phyloP scores from a whole-genome alignment of 1,140 invertebrate species.

The Manduca sexta region DNA sequence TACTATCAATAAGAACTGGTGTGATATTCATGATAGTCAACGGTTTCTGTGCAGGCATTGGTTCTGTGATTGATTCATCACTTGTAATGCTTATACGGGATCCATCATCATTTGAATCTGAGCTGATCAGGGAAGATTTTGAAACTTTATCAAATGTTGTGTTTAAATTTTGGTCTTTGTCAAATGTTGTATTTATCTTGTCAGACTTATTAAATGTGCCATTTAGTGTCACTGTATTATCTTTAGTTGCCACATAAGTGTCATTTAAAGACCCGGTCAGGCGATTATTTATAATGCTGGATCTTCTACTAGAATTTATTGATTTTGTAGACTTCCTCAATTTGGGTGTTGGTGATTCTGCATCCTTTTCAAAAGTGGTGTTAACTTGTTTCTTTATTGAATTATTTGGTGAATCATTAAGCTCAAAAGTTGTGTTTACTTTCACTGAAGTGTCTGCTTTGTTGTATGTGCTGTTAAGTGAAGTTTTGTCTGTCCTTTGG shows the following conservation, averaged over 20 bases:
- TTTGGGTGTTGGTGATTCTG: too few relatives aligned
- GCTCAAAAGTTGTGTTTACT: constrained; percentile 3
- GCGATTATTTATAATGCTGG: too few relatives aligned
- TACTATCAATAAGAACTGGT: constrained; percentile 55
- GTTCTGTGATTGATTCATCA: constrained; percentile 20
- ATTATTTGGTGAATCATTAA: too few relatives aligned
- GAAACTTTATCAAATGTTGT: constrained; percentile 12
- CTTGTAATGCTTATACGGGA: constrained; percentile 49
- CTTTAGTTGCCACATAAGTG: too few relatives aligned
- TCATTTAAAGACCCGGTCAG: too few relatives aligned
- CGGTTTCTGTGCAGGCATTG: constrained; percentile 18
- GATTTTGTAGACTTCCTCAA: too few relatives aligned
- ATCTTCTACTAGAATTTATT: too few relatives aligned
- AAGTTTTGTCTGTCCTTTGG: too few relatives aligned
- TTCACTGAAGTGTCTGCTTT: neutral
- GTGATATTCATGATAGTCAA: constrained; percentile 34
- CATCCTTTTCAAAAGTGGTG: neutral
- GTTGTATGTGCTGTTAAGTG: constrained; percentile 1
- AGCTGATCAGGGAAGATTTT: constrained; percentile 39
- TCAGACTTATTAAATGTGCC: too few relatives aligned
- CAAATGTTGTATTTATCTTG: too few relatives aligned
- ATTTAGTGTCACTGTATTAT: too few relatives aligned
- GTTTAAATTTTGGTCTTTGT: constrained; percentile 3
- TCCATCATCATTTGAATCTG: constrained; percentile 33
- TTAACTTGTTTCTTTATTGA: neutral